Base-by-base conservation (phyloP, 2,888 invertebrate genomes). In the Drosophila mimetica region DNA sequence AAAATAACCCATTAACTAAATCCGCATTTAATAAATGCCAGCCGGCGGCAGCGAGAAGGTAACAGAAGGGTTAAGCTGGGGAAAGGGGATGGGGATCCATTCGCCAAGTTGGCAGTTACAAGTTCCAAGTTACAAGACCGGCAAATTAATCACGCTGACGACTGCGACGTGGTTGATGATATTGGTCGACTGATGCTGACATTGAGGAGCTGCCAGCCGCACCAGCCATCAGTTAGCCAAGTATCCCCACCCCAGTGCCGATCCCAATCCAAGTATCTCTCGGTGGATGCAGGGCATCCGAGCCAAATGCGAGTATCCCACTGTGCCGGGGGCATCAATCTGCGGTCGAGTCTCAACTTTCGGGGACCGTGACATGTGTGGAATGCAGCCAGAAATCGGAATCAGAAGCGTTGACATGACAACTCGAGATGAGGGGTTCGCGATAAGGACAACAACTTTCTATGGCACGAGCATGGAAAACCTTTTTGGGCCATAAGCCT, bases 321-420 rank as follows among this genome's bases (percentile, higher is more conserved):
- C 89, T 84, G 88, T 78, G 89, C 67, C 71, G 61, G 52, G 47
- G 71, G 80, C 88, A 84, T 89, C 88, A 84, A 86, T 88, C 87
- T 85, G 79, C 71, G 88, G 87, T 69, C 30, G 39, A 39, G 54
- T 44, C 55, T 47, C 61, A 20, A 42, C 50, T 67, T 71, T 52
- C 20, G 28, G 53, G 39, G 47, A 52, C 55, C 72, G 69, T 77
- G 77, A 72, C 79, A 79, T 61, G 75, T 46, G 72, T 72, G 75
- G 79, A 74, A 74, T 75, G 72, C 52, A 75, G 66, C 65, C 73
- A 53, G 71, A 69, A 67, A 76, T 70, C 57, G 77, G 88, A 85
- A 86, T 86, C 86, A 89, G 88, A 90, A 89, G 90, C 90, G 89
- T 89, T 89, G 89, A 89, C 89, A 89, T 89, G 89, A 88, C 90